Evolutionary conservation across 1,140 invertebrate species (phyloP).

Genomic region (Drosophila nebulosa): DNA sequence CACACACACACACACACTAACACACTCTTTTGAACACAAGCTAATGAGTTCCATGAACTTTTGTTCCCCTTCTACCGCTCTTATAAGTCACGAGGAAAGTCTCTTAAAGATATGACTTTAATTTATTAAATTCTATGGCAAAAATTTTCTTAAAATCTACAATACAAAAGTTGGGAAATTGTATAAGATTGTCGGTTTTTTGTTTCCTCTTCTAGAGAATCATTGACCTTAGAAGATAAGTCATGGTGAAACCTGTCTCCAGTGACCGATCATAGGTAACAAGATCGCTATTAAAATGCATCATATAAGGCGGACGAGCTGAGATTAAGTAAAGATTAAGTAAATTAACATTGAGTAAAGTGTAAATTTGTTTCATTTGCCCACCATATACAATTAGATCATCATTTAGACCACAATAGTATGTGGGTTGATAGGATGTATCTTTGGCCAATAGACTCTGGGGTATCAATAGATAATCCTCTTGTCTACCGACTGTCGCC

Average conservation of each 20-base stretch:
- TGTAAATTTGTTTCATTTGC: conserved; percentile 31
- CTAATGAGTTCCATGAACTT: neutral
- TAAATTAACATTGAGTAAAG: neutral
- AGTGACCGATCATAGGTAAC: conserved; percentile 40
- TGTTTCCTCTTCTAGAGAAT: conserved; percentile 18
- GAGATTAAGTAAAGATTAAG: neutral
- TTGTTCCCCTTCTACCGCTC: neutral
- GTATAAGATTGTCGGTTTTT: neutral
- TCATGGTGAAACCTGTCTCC: conserved; percentile 65
- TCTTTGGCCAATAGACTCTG: conserved; percentile 57
- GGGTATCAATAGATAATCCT: conserved; percentile 83
- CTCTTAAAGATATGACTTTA: conserved; percentile 40
- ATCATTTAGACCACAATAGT: conserved; percentile 64
- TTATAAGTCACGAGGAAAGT: neutral
- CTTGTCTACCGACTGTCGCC: conserved; percentile 55
- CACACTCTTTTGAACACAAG: neutral
- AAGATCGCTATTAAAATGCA: conserved; percentile 68
- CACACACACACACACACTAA: neutral
- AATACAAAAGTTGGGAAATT: conserved; percentile 22
- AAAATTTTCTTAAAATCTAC: neutral
- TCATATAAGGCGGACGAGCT: conserved; percentile 58
- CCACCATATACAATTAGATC: conserved; percentile 62
- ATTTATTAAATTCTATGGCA: conserved; percentile 59
- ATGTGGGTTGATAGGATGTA: conserved; percentile 78
- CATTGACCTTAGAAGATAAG: conserved; percentile 53